Base-by-base conservation (phyloP, 2,113 vertebrate genomes). In the Talpa occidentalis region DNA sequence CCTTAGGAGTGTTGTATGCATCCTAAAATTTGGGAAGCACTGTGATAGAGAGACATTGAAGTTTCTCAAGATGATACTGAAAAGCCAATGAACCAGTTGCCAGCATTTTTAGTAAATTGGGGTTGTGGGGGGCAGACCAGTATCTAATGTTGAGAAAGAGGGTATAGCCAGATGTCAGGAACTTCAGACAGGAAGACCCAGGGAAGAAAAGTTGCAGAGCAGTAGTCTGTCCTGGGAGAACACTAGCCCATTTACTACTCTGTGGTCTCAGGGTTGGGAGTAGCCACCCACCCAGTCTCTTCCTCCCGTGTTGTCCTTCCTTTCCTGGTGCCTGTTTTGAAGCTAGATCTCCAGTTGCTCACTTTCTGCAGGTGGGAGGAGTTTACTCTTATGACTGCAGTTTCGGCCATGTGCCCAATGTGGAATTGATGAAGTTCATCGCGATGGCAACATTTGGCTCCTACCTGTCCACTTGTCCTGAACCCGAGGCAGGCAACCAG, bases 391-490 rank as follows among this genome's bases (percentile, higher is more conserved):
- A 99, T 0, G 99, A 99, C 95, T 99, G 99, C 98, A 99, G 99
- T 98, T 99, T 99, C 94, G 99, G 99, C 62, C 99, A 99, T 0
- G 99, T 99, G 94, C 99, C 99, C 80, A 99, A 99, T 0, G 99
- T 99, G 91, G 99, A 99, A 97, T 97, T 99, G 97, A 99, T 99
- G 99, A 99, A 99, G 98, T 99, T 99, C 97, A 99, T 99, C 0
- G 99, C 99, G 3, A 99, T 99, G 98, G 99, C 99, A 40, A 99
- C 99, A 3, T 99, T 99, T 90, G 99, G 99, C 77, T 99, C 99
- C 21, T 99, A 99, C 97, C 98, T 99, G 94, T 99, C 99, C 59
- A 99, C 98, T 0, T 99, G 99, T 93, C 99, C 99, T 5, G 99
- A 99, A 56, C 97, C 98, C 10, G 99, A 99, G 82, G 97, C 97